These are phyloP conservation scores for Nyctalus aviator DNA, from an alignment of 2,797 vertebrate species.

Conservation along the genomic window DNA sequence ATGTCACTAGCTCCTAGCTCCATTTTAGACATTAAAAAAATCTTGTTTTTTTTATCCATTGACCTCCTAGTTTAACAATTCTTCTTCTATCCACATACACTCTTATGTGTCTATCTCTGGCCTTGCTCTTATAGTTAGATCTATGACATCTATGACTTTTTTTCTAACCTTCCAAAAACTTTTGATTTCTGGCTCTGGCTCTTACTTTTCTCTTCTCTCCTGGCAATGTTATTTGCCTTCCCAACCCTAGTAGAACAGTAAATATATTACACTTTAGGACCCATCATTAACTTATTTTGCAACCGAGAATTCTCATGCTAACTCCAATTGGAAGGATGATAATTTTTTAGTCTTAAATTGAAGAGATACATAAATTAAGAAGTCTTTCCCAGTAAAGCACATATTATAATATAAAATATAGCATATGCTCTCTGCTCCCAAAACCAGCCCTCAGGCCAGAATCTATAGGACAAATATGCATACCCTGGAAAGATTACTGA, in stretches of 20 bases:
- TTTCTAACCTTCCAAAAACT: constrained; percentile 6
- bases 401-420: neutral
- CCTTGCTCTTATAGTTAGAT: neutral
- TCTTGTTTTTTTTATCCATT: neutral
- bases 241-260: neutral
- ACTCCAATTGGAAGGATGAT: neutral
- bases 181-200: neutral
- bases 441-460: neutral
- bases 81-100: neutral
- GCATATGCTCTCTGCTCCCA: neutral
- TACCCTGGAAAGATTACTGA: neutral
- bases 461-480: neutral
- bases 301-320: constrained; percentile 10
- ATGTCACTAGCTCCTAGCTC: neutral
- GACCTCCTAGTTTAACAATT: neutral
- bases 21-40: neutral
- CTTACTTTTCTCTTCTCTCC: neutral
- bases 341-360: neutral
- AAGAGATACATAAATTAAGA: neutral
- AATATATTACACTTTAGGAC: neutral
- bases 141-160: neutral
- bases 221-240: neutral
- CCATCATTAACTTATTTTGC: constrained; percentile 31
- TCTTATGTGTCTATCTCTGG: neutral
- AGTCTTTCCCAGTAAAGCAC: neutral